Evolutionary conservation across 2,888 invertebrate species (phyloP).

Genomic region (Drosophila paracracens): DNA sequence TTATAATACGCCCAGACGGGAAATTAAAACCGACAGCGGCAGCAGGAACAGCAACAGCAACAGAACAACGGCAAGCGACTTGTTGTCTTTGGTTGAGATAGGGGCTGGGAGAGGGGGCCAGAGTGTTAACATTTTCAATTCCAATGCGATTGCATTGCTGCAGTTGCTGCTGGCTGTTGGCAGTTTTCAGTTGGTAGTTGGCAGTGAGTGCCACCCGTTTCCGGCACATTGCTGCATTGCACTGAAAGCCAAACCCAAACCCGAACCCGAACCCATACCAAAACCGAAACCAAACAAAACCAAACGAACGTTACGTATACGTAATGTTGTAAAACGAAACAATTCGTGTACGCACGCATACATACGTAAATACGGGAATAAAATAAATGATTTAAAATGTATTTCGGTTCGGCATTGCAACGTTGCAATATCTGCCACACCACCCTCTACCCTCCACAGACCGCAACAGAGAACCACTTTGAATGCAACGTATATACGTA

Average conservation of each 20-base stretch:
- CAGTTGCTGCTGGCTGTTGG: conserved; percentile 36
- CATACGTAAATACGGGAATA: conserved; percentile 14
- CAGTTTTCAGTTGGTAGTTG: conserved; percentile 2
- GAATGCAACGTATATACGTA: conserved; percentile 55
- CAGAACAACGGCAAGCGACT: conserved; percentile 11
- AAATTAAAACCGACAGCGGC: conserved; percentile 69
- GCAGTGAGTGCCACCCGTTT: conserved; percentile 36
- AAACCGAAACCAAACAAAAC: conserved; percentile 32
- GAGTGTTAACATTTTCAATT: conserved; percentile 60
- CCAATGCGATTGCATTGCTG: conserved; percentile 60
- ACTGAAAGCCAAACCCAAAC: conserved; percentile 46
- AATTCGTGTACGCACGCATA: conserved; percentile 47
- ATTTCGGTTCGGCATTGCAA: conserved; percentile 51
- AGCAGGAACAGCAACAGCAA: conserved; percentile 13
- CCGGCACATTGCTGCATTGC: conserved; percentile 48
- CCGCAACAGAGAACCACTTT: conserved; percentile 48
- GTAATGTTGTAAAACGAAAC: conserved; percentile 61
- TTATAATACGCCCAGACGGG: conserved; percentile 68
- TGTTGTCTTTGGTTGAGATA: conserved; percentile 6
- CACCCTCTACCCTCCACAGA: background rate
- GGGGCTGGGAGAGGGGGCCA: background rate
- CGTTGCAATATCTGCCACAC: conserved; percentile 53
- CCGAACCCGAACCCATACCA: background rate
- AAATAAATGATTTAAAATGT: conserved; percentile 74
- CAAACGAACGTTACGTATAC: conserved; percentile 64